These are phyloP conservation scores for Trissolcus japonicus DNA, from an alignment of 2,888 invertebrate species.

Conservation along the genomic window DNA sequence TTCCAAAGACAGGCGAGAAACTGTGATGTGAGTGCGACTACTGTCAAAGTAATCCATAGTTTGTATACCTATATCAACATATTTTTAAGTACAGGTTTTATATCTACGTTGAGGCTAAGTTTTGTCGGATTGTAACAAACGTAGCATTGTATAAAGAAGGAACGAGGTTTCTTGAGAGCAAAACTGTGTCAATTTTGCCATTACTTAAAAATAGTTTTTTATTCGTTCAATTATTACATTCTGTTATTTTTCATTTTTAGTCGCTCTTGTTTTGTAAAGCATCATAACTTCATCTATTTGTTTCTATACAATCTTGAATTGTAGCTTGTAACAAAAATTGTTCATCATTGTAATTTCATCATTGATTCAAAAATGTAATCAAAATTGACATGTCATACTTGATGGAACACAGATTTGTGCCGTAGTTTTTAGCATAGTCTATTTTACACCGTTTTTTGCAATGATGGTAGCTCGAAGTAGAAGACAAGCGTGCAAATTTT, in stretches of 20 bases:
- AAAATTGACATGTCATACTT: conserved; percentile 44
- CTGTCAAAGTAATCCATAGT: conserved; percentile 46
- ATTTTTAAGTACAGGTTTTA: conserved; percentile 51
- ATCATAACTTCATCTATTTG: background rate
- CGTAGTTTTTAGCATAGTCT: conserved; percentile 49
- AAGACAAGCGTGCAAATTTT: conserved; percentile 43
- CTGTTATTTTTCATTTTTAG: too few species aligned
- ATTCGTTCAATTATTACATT: background rate
- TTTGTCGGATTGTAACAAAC: conserved; percentile 12
- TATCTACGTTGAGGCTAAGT: conserved; percentile 34
- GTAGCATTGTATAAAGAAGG: conserved; percentile 26
- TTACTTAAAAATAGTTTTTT: background rate
- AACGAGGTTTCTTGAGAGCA: conserved; percentile 24
- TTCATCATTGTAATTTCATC: background rate
- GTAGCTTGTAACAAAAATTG: background rate
- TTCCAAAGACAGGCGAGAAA: conserved; percentile 61
- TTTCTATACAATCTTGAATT: background rate
- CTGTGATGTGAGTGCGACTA: conserved; percentile 62
- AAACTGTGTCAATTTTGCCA: conserved; percentile 38
- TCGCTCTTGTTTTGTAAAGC: too few species aligned
- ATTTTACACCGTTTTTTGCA: conserved; percentile 53
- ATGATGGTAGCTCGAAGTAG: conserved; percentile 48
- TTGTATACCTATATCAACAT: conserved; percentile 55
- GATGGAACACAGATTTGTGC: conserved; percentile 36
- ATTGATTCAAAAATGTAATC: background rate